A percentile compares a stretch with the other conserved stretches of the same genome.
Conservation (phyloP, 2,797 vertebrate species). For the Pteronotus mesoamericanus region DNA sequence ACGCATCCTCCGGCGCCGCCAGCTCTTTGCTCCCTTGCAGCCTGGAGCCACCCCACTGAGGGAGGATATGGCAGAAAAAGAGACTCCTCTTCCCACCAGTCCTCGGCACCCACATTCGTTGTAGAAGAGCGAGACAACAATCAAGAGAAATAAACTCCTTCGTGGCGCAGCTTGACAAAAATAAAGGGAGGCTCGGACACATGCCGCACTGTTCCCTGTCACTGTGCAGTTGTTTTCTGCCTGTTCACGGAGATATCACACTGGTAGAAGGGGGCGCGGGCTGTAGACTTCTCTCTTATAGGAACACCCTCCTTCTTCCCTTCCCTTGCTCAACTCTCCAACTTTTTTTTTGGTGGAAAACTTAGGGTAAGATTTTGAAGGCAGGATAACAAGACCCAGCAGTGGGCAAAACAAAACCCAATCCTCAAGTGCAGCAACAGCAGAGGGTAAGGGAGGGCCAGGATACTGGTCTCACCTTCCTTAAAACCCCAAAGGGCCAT, state of each 20-base stretch:
- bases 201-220: neutral
- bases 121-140: neutral
- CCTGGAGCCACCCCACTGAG: neutral
- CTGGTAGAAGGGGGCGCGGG: rapidly evolving
- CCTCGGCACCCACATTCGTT: neutral
- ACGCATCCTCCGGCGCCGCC: rapidly evolving
- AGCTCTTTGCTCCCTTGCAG: neutral
- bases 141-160: no score
- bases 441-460: neutral
- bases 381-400: neutral
- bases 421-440: neutral
- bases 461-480: neutral
- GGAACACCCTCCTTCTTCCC: neutral
- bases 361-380: neutral
- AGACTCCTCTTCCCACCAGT: neutral
- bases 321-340: neutral
- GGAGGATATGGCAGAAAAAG: neutral
- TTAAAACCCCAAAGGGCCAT: neutral
- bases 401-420: neutral
- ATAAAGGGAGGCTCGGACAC: neutral
- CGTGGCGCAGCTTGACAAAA: neutral
- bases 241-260: neutral
- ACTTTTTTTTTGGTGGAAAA: neutral
- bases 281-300: neutral
- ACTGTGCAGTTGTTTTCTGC: neutral